Percentiles rank a stretch among this genome's conserved stretches.
Evolutionary conservation across 1,140 invertebrate genomes (phyloP).

Genomic region (Cyclina sinensis): DNA sequence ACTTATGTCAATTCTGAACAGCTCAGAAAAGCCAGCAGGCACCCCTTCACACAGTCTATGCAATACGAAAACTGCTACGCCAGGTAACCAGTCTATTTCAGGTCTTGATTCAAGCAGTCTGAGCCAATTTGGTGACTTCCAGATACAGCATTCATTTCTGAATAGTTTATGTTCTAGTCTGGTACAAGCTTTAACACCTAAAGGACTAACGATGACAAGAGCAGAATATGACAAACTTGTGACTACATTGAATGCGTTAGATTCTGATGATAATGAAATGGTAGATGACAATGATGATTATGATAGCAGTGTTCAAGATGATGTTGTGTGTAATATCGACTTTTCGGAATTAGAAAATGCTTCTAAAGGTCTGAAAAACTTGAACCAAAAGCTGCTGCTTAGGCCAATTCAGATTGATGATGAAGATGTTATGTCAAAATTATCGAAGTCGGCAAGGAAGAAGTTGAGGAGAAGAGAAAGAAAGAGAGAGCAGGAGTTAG

Average conservation of each 20-base stretch:
- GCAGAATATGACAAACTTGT: conserved; percentile 50
- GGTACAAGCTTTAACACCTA: conserved; percentile 61
- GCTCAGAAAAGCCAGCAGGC: background rate
- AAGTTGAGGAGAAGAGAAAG: conserved; percentile 53
- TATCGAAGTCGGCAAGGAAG: conserved; percentile 53
- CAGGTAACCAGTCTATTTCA: conserved; percentile 5
- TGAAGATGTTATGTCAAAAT: conserved; percentile 21
- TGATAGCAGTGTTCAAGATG: background rate
- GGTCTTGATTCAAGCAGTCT: conserved; percentile 18
- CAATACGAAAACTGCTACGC: background rate
- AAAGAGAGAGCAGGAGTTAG: conserved; percentile 23
- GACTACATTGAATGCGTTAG: conserved; percentile 30
- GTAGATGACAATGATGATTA: background rate
- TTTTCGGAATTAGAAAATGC: conserved; percentile 56
- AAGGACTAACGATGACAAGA: conserved; percentile 53
- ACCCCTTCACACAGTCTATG: background rate
- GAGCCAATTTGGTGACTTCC: conserved; percentile 60
- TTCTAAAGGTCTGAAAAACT: conserved; percentile 35
- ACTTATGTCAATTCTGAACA: conserved; percentile 1
- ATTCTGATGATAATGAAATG: background rate
- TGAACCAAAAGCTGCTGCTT: conserved; percentile 3
- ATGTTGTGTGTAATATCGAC: conserved; percentile 37
- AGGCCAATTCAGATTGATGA: conserved; percentile 46
- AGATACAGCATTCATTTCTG: conserved; percentile 56
- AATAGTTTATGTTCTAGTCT: conserved; percentile 60